Conservation (phyloP, 1,140 invertebrate species). For the Pogonomyrmex barbatus region DNA sequence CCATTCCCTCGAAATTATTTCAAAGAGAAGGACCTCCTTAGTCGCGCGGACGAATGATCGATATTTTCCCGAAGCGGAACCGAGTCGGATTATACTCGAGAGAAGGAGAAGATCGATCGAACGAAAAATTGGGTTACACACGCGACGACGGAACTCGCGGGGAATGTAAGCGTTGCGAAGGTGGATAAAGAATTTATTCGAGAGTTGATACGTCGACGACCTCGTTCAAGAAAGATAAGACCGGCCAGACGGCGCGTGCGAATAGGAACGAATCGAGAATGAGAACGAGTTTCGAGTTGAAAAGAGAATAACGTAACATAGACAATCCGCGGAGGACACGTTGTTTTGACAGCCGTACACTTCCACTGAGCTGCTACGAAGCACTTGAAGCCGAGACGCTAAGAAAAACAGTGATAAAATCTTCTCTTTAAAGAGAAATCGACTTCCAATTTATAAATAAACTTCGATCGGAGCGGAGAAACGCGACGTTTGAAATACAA, state of each 20-base stretch:
- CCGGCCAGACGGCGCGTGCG: not conserved
- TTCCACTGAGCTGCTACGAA: conserved; percentile 9
- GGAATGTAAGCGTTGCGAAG: not conserved
- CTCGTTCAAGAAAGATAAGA: conserved; percentile 29
- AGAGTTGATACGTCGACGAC: not conserved
- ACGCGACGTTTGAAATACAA: not conserved
- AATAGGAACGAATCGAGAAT: conserved; percentile 5
- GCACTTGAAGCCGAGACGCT: not conserved
- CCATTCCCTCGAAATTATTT: conserved; percentile 33
- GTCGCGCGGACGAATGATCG: not conserved
- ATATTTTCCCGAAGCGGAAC: not conserved
- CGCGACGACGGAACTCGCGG: too few relatives aligned
- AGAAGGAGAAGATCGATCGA: not conserved
- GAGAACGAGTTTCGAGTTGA: conserved; percentile 10
- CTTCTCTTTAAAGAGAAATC: not conserved
- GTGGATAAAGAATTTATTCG: conserved; percentile 3
- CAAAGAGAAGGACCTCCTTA: not conserved
- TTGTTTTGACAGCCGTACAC: conserved; percentile 30
- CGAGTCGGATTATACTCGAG: not conserved
- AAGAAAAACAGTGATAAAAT: conserved; percentile 21
- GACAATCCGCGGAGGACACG: not conserved
- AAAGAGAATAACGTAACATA: not conserved
- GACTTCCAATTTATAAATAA: not conserved
- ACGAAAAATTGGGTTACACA: conserved; percentile 29
- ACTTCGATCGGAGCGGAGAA: not conserved